Evolutionary conservation across 2,113 vertebrate genomes (phyloP).

Genomic region (Irena cyanogastra): DNA sequence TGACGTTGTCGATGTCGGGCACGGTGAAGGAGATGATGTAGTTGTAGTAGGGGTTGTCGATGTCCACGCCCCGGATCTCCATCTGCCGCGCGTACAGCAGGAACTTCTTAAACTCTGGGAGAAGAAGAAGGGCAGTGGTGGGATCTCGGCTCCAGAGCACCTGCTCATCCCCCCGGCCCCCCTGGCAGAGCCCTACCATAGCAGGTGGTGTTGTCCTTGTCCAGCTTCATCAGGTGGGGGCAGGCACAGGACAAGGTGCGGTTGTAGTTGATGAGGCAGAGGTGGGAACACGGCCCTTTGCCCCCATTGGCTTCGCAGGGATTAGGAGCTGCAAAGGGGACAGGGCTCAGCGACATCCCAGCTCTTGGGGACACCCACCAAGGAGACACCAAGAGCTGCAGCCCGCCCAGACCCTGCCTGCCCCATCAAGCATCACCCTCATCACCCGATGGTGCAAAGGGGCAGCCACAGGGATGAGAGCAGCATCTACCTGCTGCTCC

Average conservation of each 20-base stretch:
- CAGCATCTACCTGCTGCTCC: neutral
- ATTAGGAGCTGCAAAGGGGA: conserved; percentile 79
- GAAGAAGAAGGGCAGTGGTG: fast-evolving
- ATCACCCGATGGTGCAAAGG: neutral
- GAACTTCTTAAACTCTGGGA: conserved; percentile 91
- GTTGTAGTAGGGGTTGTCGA: conserved; percentile 96
- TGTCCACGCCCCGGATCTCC: conserved; percentile 95
- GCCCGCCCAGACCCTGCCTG: neutral
- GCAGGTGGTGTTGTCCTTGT: conserved; percentile 87
- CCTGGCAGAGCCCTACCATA: conserved; percentile 76
- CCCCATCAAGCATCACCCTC: neutral
- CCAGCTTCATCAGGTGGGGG: conserved; percentile 96
- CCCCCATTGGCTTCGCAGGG: conserved; percentile 86
- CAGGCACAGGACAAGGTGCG: conserved; percentile 91
- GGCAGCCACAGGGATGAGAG: neutral
- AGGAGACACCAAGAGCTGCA: neutral
- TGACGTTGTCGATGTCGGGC: conserved; percentile 95
- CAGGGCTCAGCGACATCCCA: neutral
- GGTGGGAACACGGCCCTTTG: conserved; percentile 89
- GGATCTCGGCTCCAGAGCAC: fast-evolving
- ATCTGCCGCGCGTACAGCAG: conserved; percentile 96
- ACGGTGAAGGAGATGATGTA: conserved; percentile 99
- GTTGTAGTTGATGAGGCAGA: conserved; percentile 98
- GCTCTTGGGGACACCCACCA: no score
- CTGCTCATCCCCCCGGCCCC: fast-evolving